These are phyloP conservation scores for Machaerirhynchus nigripectus DNA, from an alignment of 2,113 vertebrate species.

Conservation along the genomic window DNA sequence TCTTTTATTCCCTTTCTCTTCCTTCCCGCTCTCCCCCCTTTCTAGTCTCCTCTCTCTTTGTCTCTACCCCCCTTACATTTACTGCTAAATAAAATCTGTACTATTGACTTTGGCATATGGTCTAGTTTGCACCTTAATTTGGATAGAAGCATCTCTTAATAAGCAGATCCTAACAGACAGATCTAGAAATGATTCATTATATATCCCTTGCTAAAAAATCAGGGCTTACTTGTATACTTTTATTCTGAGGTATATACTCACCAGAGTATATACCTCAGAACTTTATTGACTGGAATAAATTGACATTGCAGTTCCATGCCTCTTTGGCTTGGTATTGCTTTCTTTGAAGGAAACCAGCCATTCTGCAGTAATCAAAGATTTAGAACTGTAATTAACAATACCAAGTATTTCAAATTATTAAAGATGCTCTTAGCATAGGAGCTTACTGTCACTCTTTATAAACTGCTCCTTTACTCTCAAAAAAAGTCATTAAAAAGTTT, in stretches of 20 bases:
- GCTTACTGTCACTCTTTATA: neutral
- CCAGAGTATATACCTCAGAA: neutral
- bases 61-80: no score
- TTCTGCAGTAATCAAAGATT: neutral
- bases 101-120: neutral
- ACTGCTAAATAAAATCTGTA: neutral
- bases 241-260: no score
- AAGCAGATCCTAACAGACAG: neutral
- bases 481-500: neutral
- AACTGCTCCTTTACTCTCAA: neutral
- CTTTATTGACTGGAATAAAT: neutral
- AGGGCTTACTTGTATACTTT: neutral
- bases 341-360: neutral
- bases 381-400: neutral
- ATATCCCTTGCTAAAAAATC: neutral
- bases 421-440: neutral
- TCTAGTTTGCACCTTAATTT: neutral
- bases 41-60: neutral
- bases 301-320: accelerated
- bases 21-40: accelerated
- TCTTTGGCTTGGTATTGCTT: neutral
- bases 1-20: neutral
- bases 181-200: neutral
- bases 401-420: neutral
- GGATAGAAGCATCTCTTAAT: neutral